Evolutionary conservation across 2,113 vertebrate species (phyloP).

Genomic region (Oryctolagus cuniculus): DNA sequence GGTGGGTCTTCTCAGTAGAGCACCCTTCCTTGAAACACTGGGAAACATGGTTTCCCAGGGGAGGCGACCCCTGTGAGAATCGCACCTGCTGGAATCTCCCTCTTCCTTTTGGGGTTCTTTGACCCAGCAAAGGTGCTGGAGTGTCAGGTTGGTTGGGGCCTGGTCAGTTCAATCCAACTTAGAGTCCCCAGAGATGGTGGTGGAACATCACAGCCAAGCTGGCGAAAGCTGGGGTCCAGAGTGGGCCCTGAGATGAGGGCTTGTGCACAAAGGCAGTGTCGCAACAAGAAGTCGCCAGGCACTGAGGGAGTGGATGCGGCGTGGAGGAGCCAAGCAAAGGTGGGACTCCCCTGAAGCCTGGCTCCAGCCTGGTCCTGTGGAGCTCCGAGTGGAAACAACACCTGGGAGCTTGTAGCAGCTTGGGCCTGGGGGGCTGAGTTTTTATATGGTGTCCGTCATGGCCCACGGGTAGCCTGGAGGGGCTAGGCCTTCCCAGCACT

Average conservation of each 20-base stretch:
- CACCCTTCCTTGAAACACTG: not conserved
- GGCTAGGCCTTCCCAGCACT: not conserved
- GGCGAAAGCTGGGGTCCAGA: not conserved
- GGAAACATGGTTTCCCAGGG: not conserved
- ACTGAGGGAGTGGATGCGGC: too few species aligned
- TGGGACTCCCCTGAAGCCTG: accelerated
- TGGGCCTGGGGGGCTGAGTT: not conserved
- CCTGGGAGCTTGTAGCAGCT: not conserved
- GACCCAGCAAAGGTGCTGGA: not conserved
- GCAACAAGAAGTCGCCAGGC: accelerated
- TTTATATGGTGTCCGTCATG: not conserved
- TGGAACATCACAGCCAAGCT: not conserved
- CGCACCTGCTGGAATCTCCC: not conserved
- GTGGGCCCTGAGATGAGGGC: not conserved
- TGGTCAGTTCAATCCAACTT: not conserved
- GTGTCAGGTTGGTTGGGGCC: not conserved
- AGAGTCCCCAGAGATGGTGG: not conserved
- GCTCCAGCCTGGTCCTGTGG: not conserved
- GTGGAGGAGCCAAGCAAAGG: not conserved
- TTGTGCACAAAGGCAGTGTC: not conserved
- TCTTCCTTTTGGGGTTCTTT: not conserved
- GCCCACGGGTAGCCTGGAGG: not conserved
- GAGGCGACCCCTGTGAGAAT: not conserved
- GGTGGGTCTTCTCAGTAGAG: not conserved
- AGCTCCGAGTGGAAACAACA: not conserved